Conservation (phyloP, 2,113 vertebrate species). For the Thamnophis sirtalis region DNA sequence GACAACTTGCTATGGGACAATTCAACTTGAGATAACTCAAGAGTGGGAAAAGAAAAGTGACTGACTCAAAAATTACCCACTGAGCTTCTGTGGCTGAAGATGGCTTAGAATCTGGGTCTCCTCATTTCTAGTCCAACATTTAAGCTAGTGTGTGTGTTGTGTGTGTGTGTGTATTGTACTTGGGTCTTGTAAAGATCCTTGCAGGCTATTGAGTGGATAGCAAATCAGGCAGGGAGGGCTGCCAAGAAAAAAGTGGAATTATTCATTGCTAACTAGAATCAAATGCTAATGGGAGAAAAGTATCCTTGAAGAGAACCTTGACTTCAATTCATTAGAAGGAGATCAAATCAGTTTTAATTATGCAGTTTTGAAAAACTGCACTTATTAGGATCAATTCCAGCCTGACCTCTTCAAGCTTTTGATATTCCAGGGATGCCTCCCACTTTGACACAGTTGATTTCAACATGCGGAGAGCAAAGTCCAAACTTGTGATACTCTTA, state of each 20-base stretch:
- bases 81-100: not conserved
- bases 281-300: conserved; percentile 67
- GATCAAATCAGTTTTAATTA: conserved; percentile 65
- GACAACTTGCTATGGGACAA: too few species aligned
- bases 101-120: not conserved
- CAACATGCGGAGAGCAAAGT: not conserved
- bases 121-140: not conserved
- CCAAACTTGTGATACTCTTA: not conserved
- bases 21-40: too few species aligned
- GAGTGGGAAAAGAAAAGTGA: not conserved
- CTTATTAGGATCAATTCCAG: conserved; percentile 60
- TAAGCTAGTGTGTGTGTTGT: not conserved
- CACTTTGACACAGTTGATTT: conserved; percentile 39
- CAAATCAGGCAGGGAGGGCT: conserved; percentile 64
- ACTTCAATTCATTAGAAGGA: conserved; percentile 65
- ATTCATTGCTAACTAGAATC: conserved; percentile 69
- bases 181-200: conserved; percentile 61
- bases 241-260: conserved; percentile 69
- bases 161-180: conserved; percentile 15
- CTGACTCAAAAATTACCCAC: not conserved
- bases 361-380: conserved; percentile 55
- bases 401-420: conserved; percentile 58
- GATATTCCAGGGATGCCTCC: conserved; percentile 44
- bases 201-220: conserved; percentile 50
- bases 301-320: conserved; percentile 70